Evolutionary conservation across 2,797 vertebrate genomes (phyloP).

Genomic region (Dendrocincla tyrannina): DNA sequence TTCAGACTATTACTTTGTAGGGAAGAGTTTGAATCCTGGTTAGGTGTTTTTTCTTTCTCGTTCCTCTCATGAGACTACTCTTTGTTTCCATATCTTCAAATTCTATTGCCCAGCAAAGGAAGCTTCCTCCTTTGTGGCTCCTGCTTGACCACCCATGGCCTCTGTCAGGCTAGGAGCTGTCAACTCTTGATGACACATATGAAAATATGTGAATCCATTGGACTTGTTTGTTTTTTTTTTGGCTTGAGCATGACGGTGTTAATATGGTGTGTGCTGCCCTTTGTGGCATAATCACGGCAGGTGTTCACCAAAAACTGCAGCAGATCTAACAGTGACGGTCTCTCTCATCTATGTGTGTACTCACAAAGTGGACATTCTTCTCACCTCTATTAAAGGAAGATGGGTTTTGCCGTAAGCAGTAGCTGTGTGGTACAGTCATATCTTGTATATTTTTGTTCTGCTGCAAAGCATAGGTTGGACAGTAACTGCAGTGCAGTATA

Average conservation of each 20-base stretch:
- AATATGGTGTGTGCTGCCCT: accelerated
- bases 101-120: background rate
- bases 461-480: background rate
- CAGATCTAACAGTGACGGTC: background rate
- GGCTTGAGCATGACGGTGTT: background rate
- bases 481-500: background rate
- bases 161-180: background rate
- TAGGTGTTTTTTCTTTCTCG: background rate
- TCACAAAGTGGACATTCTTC: background rate
- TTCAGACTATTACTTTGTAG: background rate
- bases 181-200: background rate
- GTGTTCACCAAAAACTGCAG: background rate
- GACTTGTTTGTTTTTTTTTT: background rate
- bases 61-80: background rate
- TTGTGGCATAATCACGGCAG: background rate
- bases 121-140: background rate
- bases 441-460: background rate
- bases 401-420: background rate
- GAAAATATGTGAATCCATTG: accelerated
- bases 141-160: background rate
- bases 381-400: background rate
- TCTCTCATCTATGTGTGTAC: background rate
- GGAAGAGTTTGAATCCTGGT: background rate
- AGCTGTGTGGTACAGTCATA: accelerated
- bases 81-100: background rate